Evolutionary conservation across 2,113 vertebrate genomes (phyloP).

Genomic region (Eublepharis macularius): DNA sequence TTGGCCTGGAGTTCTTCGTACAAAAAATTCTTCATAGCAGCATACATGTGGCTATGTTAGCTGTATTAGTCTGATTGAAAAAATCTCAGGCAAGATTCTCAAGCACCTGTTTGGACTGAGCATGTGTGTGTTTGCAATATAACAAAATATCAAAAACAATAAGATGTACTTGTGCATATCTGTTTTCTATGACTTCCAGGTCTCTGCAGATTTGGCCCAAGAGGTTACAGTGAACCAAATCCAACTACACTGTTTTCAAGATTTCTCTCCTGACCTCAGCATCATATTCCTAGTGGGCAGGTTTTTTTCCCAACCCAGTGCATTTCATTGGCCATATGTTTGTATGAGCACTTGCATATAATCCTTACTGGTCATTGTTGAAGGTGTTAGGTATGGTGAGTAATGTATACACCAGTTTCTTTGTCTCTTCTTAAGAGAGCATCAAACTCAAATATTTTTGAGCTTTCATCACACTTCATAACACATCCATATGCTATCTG

Average conservation of each 20-base stretch:
- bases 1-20: background rate
- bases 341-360: background rate
- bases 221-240: background rate
- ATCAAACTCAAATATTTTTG: background rate
- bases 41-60: background rate
- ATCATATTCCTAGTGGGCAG: background rate
- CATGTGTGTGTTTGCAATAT: background rate
- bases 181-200: background rate
- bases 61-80: background rate
- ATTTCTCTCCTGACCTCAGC: background rate
- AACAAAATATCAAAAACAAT: background rate
- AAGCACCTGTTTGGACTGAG: background rate
- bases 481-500: background rate
- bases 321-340: background rate
- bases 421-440: background rate
- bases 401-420: background rate
- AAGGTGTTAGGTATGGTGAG: background rate
- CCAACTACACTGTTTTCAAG: background rate
- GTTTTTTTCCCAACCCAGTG: background rate
- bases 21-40: background rate
- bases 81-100: background rate
- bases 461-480: background rate
- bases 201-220: background rate
- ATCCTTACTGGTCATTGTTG: background rate
- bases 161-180: background rate